Evolutionary conservation across 2,797 vertebrate species (phyloP).

Genomic region (Mormyrops attenuatus): DNA sequence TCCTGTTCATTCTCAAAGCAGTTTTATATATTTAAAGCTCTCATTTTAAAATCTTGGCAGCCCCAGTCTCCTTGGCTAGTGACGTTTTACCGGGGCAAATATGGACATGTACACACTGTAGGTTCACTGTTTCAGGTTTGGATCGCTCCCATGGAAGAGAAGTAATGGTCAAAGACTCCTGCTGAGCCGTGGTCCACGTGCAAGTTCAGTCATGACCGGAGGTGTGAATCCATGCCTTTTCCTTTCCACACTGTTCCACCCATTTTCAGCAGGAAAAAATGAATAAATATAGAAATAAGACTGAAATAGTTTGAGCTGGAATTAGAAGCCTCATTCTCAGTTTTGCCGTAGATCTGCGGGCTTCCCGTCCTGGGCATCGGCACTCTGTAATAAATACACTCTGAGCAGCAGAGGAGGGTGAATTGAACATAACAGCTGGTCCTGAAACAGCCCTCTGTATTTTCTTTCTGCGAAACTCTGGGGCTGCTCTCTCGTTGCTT

Average conservation of each 20-base stretch:
- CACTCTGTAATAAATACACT: conserved; percentile 40
- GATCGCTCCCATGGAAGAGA: background rate
- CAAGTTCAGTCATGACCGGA: background rate
- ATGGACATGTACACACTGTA: background rate
- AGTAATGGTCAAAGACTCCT: background rate
- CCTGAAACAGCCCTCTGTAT: conserved; percentile 31
- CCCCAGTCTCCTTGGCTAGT: background rate
- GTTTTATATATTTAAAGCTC: background rate
- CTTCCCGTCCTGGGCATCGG: conserved; percentile 30
- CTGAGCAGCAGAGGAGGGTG: conserved; percentile 40
- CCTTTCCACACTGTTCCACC: background rate
- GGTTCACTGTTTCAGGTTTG: background rate
- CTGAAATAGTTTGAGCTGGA: background rate
- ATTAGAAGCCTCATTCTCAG: background rate
- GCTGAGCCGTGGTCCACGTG: background rate
- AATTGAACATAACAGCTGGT: conserved; percentile 43
- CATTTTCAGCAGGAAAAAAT: conserved; percentile 4
- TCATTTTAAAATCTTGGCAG: background rate
- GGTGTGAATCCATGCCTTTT: background rate
- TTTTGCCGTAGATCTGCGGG: conserved; percentile 27
- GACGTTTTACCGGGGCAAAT: background rate
- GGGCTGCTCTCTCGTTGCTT: conserved; percentile 49
- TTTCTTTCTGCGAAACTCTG: conserved; percentile 45
- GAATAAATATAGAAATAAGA: background rate
- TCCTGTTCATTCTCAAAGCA: background rate